These are phyloP conservation scores for Sphaeridia pumilis DNA, from an alignment of 2,888 invertebrate species.

Conservation along the genomic window DNA sequence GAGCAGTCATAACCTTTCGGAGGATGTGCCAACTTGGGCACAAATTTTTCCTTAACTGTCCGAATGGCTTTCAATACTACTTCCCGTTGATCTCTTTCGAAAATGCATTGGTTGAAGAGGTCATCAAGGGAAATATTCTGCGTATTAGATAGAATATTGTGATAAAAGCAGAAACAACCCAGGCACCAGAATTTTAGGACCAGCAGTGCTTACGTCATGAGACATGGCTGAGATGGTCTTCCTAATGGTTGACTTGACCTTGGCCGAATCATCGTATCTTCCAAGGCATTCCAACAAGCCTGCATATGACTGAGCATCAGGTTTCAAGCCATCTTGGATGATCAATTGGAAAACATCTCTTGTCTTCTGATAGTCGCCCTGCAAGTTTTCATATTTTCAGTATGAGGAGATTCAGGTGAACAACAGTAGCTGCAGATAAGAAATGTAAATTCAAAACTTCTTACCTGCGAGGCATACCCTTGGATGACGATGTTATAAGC, in stretches of 20 bases:
- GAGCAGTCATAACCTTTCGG: slow-evolving; percentile 50
- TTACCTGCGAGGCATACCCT: slow-evolving; percentile 54
- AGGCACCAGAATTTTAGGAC: too few relatives aligned
- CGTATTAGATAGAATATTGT: slow-evolving; percentile 36
- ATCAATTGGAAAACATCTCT: slow-evolving; percentile 49
- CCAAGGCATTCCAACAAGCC: slow-evolving; percentile 64
- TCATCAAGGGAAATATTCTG: slow-evolving; percentile 56
- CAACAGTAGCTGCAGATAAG: too few relatives aligned
- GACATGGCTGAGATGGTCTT: slow-evolving; percentile 39
- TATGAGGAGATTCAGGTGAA: too few relatives aligned
- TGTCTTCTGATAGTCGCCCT: slow-evolving; percentile 44
- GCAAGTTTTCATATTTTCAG: too few relatives aligned
- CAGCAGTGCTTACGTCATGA: too few relatives aligned
- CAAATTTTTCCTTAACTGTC: slow-evolving; percentile 49
- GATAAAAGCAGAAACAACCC: too few relatives aligned
- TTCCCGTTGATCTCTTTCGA: slow-evolving; percentile 57
- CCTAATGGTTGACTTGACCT: slow-evolving; percentile 30
- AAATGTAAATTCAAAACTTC: slow-evolving; percentile 18
- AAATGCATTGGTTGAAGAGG: slow-evolving; percentile 56
- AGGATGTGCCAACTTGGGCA: slow-evolving; percentile 48
- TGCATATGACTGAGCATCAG: slow-evolving; percentile 59
- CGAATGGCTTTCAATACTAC: slow-evolving; percentile 52
- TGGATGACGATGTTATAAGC: slow-evolving; percentile 58
- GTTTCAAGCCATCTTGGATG: slow-evolving; percentile 48
- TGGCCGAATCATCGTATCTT: slow-evolving; percentile 38